These are phyloP conservation scores for Marcusenius ussheri DNA, from an alignment of 2,113 vertebrate species.

Conservation along the genomic window DNA sequence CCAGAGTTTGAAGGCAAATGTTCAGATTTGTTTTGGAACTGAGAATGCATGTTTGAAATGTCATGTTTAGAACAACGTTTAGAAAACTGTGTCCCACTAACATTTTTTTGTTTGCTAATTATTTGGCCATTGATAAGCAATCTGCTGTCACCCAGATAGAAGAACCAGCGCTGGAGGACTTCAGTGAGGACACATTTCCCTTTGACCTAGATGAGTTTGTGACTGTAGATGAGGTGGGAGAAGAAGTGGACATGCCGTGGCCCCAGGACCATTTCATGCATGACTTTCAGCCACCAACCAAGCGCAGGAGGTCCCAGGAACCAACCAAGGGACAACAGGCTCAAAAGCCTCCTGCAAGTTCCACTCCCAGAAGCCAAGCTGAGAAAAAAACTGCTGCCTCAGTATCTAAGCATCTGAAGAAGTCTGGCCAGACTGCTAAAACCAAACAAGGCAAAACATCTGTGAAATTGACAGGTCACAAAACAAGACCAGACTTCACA, in stretches of 20 bases:
- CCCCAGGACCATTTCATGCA: constrained; percentile 24
- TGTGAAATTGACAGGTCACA: not conserved
- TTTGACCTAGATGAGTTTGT: constrained; percentile 81
- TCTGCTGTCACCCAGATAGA: not conserved
- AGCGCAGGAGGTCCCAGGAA: constrained; percentile 46
- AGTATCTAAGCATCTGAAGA: not conserved
- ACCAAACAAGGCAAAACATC: not conserved
- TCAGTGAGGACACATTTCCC: constrained; percentile 55
- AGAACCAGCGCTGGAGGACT: not conserved
- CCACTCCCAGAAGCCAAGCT: not conserved
- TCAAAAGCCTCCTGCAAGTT: not conserved
- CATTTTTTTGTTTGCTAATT: not conserved
- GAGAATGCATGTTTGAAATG: not conserved
- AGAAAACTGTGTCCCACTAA: not conserved
- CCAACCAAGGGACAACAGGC: constrained; percentile 9
- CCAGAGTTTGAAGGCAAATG: not conserved
- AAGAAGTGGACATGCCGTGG: constrained; percentile 45
- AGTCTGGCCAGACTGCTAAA: not conserved
- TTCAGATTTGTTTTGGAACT: not conserved
- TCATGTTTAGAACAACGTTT: not conserved
- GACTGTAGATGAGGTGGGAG: constrained; percentile 73
- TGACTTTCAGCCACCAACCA: constrained; percentile 35
- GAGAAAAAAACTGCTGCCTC: constrained; percentile 19
- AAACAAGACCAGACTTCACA: not conserved
- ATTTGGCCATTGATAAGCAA: not conserved